phyloP scores from a whole-genome alignment of 2,888 invertebrate species.

The Bombyx huttoni region DNA sequence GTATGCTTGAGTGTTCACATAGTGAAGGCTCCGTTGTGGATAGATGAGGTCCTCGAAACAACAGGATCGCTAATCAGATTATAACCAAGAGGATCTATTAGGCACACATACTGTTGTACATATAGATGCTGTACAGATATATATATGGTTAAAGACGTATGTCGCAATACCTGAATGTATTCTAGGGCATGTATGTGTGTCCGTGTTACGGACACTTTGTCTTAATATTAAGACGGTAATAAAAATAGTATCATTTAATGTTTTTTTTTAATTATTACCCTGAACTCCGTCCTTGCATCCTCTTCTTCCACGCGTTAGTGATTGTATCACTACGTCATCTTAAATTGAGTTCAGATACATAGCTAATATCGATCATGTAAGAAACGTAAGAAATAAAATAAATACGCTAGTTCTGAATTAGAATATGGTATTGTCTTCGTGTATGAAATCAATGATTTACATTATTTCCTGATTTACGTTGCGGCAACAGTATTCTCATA shows the following conservation, averaged over 20 bases:
- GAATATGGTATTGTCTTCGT: too few relatives aligned
- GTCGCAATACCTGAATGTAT: slow-evolving; percentile 44
- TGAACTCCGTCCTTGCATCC: background rate
- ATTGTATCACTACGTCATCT: too few relatives aligned
- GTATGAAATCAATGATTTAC: too few relatives aligned
- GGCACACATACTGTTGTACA: slow-evolving; percentile 58
- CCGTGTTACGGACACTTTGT: slow-evolving; percentile 53
- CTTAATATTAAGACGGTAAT: slow-evolving; percentile 57
- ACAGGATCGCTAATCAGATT: slow-evolving; percentile 7
- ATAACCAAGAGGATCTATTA: slow-evolving; percentile 20
- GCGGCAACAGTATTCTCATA: too few relatives aligned
- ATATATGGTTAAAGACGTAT: slow-evolving; percentile 46
- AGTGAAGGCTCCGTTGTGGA: slow-evolving; percentile 40
- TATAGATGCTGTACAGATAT: slow-evolving; percentile 68
- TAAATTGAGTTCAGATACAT: too few relatives aligned
- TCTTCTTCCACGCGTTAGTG: too few relatives aligned
- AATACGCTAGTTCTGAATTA: too few relatives aligned
- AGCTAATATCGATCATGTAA: too few relatives aligned
- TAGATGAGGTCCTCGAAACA: slow-evolving; percentile 12
- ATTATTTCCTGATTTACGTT: too few relatives aligned
- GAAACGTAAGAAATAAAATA: too few relatives aligned
- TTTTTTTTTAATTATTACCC: slow-evolving; percentile 34
- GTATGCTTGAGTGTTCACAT: slow-evolving; percentile 49
- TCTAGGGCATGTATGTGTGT: slow-evolving; percentile 60
- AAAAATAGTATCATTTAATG: slow-evolving; percentile 63